phyloP scores from a whole-genome alignment of 2,113 vertebrate genomes.

The Bubalus kerabau region DNA sequence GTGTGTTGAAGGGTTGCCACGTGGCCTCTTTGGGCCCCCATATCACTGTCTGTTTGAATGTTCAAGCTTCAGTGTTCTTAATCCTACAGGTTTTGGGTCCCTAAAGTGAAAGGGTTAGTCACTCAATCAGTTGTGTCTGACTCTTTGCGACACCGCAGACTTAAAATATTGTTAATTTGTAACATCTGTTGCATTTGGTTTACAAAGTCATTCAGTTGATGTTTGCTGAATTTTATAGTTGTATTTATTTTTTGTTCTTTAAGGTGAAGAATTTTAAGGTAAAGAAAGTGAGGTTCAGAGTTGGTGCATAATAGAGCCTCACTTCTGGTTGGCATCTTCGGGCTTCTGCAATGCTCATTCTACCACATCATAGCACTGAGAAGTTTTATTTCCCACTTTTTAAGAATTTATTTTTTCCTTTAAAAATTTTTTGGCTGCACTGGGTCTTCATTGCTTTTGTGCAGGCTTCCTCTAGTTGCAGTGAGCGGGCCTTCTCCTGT shows the following conservation, averaged over 20 bases:
- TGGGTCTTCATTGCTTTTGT: neutral
- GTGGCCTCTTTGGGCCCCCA: neutral
- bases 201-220: neutral
- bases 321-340: neutral
- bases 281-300: neutral
- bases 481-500: neutral
- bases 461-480: neutral
- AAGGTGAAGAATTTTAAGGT: neutral
- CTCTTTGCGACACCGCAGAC: fast-evolving
- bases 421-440: neutral
- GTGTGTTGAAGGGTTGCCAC: too few species aligned
- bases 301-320: neutral
- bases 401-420: neutral
- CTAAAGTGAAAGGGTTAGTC: neutral
- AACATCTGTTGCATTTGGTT: neutral
- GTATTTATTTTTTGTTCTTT: neutral
- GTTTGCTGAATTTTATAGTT: neutral
- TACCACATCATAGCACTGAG: neutral
- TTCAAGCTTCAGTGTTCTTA: neutral
- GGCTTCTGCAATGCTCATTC: neutral
- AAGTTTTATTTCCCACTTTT: neutral
- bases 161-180: neutral
- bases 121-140: neutral
- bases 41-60: neutral
- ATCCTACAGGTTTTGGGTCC: neutral